Evolutionary conservation across 1,140 invertebrate genomes (phyloP), one percentile per base, ranked within the genome.

Genomic region (Drosophila erecta): DNA sequence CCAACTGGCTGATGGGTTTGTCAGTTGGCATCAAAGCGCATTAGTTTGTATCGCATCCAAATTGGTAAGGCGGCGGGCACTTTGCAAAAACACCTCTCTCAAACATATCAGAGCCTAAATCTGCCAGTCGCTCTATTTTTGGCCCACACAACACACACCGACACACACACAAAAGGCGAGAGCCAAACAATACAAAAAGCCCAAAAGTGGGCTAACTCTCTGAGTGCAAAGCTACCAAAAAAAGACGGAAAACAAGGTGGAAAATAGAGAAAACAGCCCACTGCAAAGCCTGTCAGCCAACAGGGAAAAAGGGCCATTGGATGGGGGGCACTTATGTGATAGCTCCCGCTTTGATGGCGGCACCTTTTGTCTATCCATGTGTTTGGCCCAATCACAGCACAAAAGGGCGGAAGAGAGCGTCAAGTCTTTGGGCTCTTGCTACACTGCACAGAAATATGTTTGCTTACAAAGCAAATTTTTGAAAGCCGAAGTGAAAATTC

Each of bases 281-380:
- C 71, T 78, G 83, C 70, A 87, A 66, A 74, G 77, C 61, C 83
- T 81, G 83, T 61, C 78, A 86, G 62, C 43, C 61, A 44, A 17
- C 17, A 57, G 40, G n/a, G 30, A 11, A 15, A 17, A 43, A 37
- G 35, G 41, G 47, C 30, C 30, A 40, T 12, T 33, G 17, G 33
- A 30, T 12, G 50, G 55, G 55, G 22, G 65, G 20, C 37, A 79
- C 62, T 61, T 67, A 64, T 77, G 61, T 66, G 79, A 87, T 81
- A 79, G 83, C 79, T 67, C 50, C 64, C 70, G 61, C 71, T 89
- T 86, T 87, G 83, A 89, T 53, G 83, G 79, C 75, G 79, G 81
- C 83, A 79, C 70, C 85, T 87, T 87, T 87, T 81, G 81, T 78
- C 77, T 71, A 81, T 47, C 81, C 76, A 81, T 76, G 81, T 74